These are phyloP conservation scores for Lypha dubia DNA, from an alignment of 2,888 invertebrate species.

Conservation along the genomic window DNA sequence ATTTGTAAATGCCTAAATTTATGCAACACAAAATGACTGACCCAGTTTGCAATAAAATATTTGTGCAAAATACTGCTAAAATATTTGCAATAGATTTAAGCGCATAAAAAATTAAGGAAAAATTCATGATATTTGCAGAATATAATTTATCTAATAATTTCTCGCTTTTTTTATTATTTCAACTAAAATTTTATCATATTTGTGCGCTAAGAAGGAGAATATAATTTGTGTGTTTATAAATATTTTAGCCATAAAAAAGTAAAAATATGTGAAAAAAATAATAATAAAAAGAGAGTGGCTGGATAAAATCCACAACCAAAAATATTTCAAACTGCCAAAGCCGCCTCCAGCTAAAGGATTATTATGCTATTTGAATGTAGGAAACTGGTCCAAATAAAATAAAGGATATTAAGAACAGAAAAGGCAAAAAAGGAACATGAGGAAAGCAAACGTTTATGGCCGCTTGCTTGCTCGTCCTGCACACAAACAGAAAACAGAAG, in stretches of 20 bases:
- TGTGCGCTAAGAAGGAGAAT: not conserved
- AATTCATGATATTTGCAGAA: not conserved
- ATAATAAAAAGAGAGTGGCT: not conserved
- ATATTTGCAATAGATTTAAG: conserved; percentile 11
- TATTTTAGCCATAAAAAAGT: not conserved
- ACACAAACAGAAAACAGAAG: conserved; percentile 21
- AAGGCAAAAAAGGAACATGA: not conserved
- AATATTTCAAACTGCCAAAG: conserved; percentile 36
- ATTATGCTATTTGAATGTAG: conserved; percentile 45
- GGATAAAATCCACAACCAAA: conserved; percentile 2
- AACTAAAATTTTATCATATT: not conserved
- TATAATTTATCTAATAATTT: conserved; percentile 32
- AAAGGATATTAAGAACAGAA: not conserved
- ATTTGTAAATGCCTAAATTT: conserved; percentile 12
- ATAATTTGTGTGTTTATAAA: not conserved
- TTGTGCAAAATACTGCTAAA: not conserved
- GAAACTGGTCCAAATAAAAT: conserved; percentile 38
- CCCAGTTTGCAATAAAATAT: not conserved
- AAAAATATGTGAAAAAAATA: not conserved
- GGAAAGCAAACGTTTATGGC: conserved; percentile 35
- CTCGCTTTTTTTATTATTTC: not conserved
- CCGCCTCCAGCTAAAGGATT: conserved; percentile 53
- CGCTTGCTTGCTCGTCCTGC: not conserved
- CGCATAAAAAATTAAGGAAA: not conserved
- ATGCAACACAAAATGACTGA: conserved; percentile 37